Evolutionary conservation across 2,113 vertebrate genomes (phyloP).

Genomic region (Nesospiza acunhae): DNA sequence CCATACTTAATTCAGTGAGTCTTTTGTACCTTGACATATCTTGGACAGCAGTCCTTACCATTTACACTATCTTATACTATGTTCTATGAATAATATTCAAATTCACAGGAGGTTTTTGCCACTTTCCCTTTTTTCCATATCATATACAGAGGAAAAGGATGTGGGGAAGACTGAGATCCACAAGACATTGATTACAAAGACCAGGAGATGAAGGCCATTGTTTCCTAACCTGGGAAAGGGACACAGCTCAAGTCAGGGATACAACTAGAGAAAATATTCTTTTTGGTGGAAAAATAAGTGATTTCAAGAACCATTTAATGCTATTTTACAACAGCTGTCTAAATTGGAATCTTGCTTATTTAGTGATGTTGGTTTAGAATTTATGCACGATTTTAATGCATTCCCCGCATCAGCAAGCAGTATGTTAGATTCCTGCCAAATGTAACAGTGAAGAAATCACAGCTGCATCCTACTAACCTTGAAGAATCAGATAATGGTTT

Average conservation of each 20-base stretch:
- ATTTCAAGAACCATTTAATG: neutral
- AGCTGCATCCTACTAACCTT: neutral
- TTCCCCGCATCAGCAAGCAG: neutral
- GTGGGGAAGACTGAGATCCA: neutral
- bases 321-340: neutral
- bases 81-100: neutral
- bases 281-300: neutral
- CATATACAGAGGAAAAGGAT: neutral
- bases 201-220: neutral
- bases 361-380: neutral
- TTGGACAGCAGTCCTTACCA: neutral
- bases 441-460: neutral
- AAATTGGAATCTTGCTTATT: neutral
- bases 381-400: neutral
- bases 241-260: neutral
- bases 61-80: neutral
- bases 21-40: neutral
- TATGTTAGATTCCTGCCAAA: neutral
- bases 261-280: neutral
- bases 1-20: neutral
- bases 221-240: neutral
- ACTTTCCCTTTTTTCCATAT: neutral
- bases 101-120: neutral
- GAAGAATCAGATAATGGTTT: neutral
- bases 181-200: neutral